Conservation (phyloP, 2,888 invertebrate genomes). For the Habroteleia sp. region DNA sequence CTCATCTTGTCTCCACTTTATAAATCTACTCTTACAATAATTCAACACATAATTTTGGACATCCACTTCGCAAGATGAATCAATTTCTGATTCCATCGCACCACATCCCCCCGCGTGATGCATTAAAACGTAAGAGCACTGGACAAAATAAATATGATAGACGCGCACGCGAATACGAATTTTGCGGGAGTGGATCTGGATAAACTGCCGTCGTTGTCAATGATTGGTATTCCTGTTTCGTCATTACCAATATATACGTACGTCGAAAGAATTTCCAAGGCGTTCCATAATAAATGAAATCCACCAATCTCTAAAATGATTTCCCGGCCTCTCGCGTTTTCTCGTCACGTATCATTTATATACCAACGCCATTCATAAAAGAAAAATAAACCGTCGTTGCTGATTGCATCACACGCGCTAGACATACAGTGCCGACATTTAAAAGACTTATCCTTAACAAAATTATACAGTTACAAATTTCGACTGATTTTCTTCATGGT, state of each 20-base stretch:
- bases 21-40: constrained; percentile 13
- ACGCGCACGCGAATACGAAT: constrained; percentile 35
- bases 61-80: constrained; percentile 27
- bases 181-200: constrained; percentile 21
- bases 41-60: constrained; percentile 30
- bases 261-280: constrained; percentile 38
- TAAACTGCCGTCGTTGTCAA: constrained; percentile 33
- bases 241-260: constrained; percentile 47
- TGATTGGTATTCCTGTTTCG: constrained; percentile 59
- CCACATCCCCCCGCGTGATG: constrained; percentile 24
- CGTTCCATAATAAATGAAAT: constrained; percentile 63
- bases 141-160: constrained; percentile 49
- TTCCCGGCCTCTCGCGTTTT: constrained; percentile 52
- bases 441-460: constrained; percentile 14
- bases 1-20: constrained; percentile 1
- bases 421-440: constrained; percentile 16
- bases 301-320: constrained; percentile 62
- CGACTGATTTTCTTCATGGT: background rate
- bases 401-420: constrained; percentile 47
- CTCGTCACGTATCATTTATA: constrained; percentile 54
- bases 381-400: constrained; percentile 49
- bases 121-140: constrained; percentile 23
- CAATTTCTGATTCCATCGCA: constrained; percentile 17
- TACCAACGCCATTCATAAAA: constrained; percentile 44
- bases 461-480: constrained; percentile 2